Base-by-base conservation (phyloP, 1,140 invertebrate genomes). In the Acromyrmex echinatior region DNA sequence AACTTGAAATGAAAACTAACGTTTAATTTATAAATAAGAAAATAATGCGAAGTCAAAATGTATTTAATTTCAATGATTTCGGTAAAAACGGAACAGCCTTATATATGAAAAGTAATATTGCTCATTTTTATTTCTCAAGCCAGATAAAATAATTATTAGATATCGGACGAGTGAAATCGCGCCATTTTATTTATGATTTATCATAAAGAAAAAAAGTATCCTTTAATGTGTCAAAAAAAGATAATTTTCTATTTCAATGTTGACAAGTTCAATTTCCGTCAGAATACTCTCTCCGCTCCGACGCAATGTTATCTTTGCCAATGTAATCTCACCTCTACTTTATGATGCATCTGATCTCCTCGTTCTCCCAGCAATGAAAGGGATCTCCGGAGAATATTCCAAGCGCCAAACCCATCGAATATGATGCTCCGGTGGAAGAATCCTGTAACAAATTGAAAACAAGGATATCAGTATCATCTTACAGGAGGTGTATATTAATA, bases 291-390 rank as follows among this genome's bases (percentile, higher is more conserved):
- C n/a, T 60, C n/a, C 28, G 18, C 18, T 35, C 31, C 21, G 53
- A 60, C 39, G 76, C 76, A 63, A 63, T 78, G 58, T 78, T 78
- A 45, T 81, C 62, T 58, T 81, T 81, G 31, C 49, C 49, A 70
- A 58, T 81, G 31, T 81, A 71, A 81, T 71, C 49, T 81, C 16
- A 70, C 49, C 31, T 81, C 51, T 71, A 79, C 28, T 66, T 79
- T 65, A 81, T 39, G 49, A 81, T 71, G 49, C 49, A 71, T 81
- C 65, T 70, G 49, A 81, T 70, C 49, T 71, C 35, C 31, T 45
- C 45, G 51, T 25, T 71, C 21, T 18, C 21, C 10, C 49, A 58
- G 78, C 31, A 21, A 71, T 39, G 65, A 10, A 70, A 80, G 63
- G 21, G 25, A 71, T 71, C 49, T 81, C 45, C 21, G 31, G 31